A percentile compares a stretch with the other conserved stretches of the same genome.
These are phyloP conservation scores for Sinonovacula constricta DNA, from an alignment of 1,140 invertebrate species.

Conservation along the genomic window DNA sequence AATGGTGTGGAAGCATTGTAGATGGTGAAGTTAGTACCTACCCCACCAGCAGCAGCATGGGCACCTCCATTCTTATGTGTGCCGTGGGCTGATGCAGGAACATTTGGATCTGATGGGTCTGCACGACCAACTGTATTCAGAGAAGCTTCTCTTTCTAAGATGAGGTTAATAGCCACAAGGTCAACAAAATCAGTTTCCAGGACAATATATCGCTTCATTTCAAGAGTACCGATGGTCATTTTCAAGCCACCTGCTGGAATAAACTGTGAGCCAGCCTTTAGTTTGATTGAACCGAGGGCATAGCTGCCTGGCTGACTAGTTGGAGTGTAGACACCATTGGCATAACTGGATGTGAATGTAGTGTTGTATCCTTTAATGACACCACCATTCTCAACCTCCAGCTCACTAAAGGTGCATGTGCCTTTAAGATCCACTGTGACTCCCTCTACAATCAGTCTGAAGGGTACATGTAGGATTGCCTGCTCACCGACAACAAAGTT, in stretches of 20 bases:
- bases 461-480: conserved; percentile 63
- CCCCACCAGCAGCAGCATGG: conserved; percentile 64
- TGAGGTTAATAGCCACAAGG: conserved; percentile 58
- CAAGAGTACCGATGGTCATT: conserved; percentile 58
- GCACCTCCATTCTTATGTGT: conserved; percentile 59
- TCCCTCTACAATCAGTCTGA: conserved; percentile 63
- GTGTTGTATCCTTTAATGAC: conserved; percentile 59
- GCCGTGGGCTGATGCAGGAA: conserved; percentile 54
- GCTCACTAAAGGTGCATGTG: conserved; percentile 65
- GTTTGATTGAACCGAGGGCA: conserved; percentile 52
- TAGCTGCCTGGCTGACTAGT: conserved; percentile 59
- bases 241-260: conserved; percentile 54
- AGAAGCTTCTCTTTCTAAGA: conserved; percentile 60
- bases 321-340: conserved; percentile 49
- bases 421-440: conserved; percentile 56
- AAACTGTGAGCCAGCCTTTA: conserved; percentile 63
- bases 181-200: conserved; percentile 58
- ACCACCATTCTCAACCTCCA: conserved; percentile 61
- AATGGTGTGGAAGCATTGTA: conserved; percentile 56
- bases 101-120: conserved; percentile 24
- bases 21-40: conserved; percentile 45
- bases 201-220: conserved; percentile 65
- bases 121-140: conserved; percentile 60
- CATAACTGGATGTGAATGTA: conserved; percentile 62
- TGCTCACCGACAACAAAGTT: conserved; percentile 60